Evolutionary conservation across 2,113 vertebrate species (phyloP).

Genomic region (Lipotes vexillifer): DNA sequence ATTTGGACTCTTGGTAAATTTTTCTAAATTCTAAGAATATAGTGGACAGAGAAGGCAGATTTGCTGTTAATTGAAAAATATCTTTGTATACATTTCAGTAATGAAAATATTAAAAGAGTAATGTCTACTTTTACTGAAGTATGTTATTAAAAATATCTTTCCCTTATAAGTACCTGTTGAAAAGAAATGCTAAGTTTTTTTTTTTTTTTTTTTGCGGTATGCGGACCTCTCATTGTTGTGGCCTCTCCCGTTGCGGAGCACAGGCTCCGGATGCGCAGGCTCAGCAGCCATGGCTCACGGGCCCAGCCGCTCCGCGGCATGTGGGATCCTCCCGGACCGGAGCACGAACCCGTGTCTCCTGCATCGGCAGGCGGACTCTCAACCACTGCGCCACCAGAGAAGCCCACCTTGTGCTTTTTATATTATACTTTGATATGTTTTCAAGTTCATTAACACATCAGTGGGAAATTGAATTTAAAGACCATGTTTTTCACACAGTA

Average conservation of each 20-base stretch:
- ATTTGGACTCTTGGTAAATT: background rate
- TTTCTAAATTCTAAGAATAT: constrained; percentile 2
- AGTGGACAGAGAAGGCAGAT: background rate
- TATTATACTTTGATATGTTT: constrained; percentile 32
- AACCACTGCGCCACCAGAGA: too few relatives aligned
- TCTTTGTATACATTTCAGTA: background rate
- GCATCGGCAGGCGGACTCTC: too few relatives aligned
- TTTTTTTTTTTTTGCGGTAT: too few relatives aligned
- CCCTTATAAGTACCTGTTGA: too few relatives aligned
- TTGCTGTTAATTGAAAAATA: constrained; percentile 35
- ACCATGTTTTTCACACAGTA: background rate
- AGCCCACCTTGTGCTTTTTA: background rate
- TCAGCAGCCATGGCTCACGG: too few relatives aligned
- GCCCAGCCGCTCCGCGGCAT: too few relatives aligned
- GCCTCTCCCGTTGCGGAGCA: too few relatives aligned
- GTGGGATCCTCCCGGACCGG: too few relatives aligned
- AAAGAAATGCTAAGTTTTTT: too few relatives aligned
- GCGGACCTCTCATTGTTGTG: too few relatives aligned
- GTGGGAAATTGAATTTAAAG: constrained; percentile 52
- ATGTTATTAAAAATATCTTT: background rate
- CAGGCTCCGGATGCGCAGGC: too few relatives aligned
- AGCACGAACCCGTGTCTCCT: too few relatives aligned
- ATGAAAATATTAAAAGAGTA: constrained; percentile 24
- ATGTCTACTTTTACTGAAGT: constrained; percentile 12
- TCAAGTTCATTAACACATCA: constrained; percentile 52